Base-by-base conservation (phyloP, 2,113 vertebrate species). In the Rhinopomastus cyanomelas region DNA sequence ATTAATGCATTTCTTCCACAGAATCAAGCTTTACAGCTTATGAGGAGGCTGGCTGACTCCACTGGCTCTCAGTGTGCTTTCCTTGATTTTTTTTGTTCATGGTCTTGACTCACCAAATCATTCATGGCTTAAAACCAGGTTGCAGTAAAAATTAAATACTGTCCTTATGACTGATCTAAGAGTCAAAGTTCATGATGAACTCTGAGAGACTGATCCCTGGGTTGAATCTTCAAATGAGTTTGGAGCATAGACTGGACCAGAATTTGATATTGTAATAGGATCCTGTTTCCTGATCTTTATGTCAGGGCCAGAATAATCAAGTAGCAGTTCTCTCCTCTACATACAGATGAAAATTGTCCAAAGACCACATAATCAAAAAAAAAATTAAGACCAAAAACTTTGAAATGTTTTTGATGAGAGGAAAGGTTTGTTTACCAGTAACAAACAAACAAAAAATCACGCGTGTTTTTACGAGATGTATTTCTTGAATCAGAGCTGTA, bases 91-190 rank as follows among this genome's bases (percentile, higher is more conserved):
- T 79, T 46, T 27, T 77, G 10, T 53, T 76, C 68, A 61, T 85
- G 20, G 12, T 51, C 37, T n/a, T 67, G 52, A 48, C 52, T 90
- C n/a, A 62, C n/a, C 32, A 74, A 69, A 62, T 66, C 34, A 66
- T 77, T 80, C 68, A 49, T 8, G 14, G 52, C 42, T 91, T 37
- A 39, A 82, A 83, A 46, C 55, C 1, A 1, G 8, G 37, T 81
- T 76, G 67, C 39, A 67, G 16, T 89, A 80, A 79, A 91, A 89
- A 83, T 89, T 82, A 68, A 81, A 88, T 86, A 12, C 32, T 78
- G 34, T 73, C 56, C 42, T 51, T 78, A 16, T 29, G 48, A 22
- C 29, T 73, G 59, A 91, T 23, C 29, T 37, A 36, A 34, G 68
- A 81, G 68, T 91, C 42, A 62, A 51, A 78, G 73, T 88, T 89